A percentile compares a stretch with the other conserved stretches of the same genome.
Evolutionary conservation across 2,797 vertebrate genomes (phyloP).

Genomic region (Emydoidea blandingii): DNA sequence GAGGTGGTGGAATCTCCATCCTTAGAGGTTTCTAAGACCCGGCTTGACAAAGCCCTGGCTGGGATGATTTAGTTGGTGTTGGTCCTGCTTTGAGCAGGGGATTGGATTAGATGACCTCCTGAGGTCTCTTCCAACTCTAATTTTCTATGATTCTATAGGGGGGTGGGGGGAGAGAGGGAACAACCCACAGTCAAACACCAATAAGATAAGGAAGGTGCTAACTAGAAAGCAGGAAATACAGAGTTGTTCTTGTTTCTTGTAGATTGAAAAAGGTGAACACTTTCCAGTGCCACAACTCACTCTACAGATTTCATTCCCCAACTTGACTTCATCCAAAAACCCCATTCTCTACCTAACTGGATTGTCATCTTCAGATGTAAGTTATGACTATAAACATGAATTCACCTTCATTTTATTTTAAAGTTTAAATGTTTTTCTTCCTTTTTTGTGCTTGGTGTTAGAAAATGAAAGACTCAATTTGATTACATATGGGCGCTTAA

Average conservation of each 20-base stretch:
- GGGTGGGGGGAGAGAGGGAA: too few species aligned
- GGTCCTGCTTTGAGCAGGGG: too few species aligned
- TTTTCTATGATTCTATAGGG: too few species aligned
- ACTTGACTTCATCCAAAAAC: conserved; percentile 82
- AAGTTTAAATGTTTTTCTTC: neutral
- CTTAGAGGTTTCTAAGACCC: too few species aligned
- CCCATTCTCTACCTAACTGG: conserved; percentile 87
- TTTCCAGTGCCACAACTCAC: conserved; percentile 84
- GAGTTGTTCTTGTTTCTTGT: neutral
- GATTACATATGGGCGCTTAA: neutral
- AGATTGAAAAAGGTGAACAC: conserved; percentile 87
- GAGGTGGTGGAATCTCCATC: too few species aligned
- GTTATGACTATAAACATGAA: conserved; percentile 9
- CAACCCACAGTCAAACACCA: neutral
- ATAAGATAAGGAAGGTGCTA: neutral
- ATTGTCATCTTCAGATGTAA: conserved; percentile 83
- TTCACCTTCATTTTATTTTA: neutral
- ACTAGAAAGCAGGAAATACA: neutral
- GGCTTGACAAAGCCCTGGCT: too few species aligned
- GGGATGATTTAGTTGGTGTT: too few species aligned
- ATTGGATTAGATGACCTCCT: too few species aligned
- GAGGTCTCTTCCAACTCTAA: too few species aligned
- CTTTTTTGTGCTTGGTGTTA: neutral
- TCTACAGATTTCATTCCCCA: conserved; percentile 87
- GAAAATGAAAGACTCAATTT: neutral